Conservation (phyloP, 2,888 invertebrate species). For the Halictus ligatus region DNA sequence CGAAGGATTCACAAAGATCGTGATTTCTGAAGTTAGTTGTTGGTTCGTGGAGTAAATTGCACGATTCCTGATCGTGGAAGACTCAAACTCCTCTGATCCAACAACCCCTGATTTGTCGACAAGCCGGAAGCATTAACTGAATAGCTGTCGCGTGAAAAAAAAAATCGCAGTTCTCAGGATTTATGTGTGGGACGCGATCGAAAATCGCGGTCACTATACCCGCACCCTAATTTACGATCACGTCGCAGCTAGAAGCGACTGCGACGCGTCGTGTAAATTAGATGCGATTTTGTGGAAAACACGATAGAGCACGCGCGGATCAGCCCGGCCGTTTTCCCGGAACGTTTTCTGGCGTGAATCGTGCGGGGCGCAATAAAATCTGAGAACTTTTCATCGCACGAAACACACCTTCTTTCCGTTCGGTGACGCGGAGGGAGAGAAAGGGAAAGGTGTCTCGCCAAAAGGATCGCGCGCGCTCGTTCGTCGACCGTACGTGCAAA, state of each 20-base stretch:
- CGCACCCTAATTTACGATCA: constrained; percentile 66
- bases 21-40: too few species aligned
- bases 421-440: not conserved
- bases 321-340: constrained; percentile 7
- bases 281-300: constrained; percentile 71
- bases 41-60: too few species aligned
- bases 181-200: not conserved
- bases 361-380: not conserved
- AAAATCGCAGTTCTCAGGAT: not conserved
- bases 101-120: not conserved
- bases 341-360: not conserved
- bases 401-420: not conserved
- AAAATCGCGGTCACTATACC: not conserved
- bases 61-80: too few species aligned
- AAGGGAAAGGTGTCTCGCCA: not conserved
- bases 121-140: not conserved
- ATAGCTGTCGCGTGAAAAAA: not conserved
- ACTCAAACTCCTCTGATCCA: not conserved
- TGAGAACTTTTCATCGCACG: not conserved
- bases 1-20: too few species aligned
- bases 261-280: constrained; percentile 73
- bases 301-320: constrained; percentile 72
- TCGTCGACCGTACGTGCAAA: not conserved
- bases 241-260: constrained; percentile 54
- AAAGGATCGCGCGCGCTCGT: constrained; percentile 5